Base-by-base conservation (phyloP, 2,797 vertebrate species). In the Atherinosoma microstoma region DNA sequence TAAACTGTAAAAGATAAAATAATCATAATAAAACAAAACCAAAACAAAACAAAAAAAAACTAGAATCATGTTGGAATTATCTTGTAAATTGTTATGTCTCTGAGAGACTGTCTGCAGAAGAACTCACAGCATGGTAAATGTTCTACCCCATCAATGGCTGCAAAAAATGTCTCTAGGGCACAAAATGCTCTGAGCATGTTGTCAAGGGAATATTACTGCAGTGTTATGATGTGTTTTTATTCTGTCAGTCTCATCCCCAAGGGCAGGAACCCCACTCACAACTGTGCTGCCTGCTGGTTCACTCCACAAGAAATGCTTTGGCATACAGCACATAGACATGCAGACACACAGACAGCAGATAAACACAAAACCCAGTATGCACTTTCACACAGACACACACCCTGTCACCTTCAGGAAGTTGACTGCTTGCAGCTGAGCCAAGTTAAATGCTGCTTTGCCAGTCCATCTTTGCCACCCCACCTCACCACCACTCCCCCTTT, bases 221-320 rank as follows among this genome's bases (percentile, higher is more conserved):
- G 73, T 83, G 84, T 90, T 88, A 79, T 87, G 87, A 92, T 90
- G 88, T 89, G 86, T 91, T 91, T 91, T 91, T 89, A 83, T 85
- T 88, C 87, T 90, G 91, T 90, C 91, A 93, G 70, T 83, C 74
- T 84, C 83, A 76, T 89, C 84, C 90, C 82, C 66, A 67, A 84
- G 87, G 87, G 88, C 83, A 84, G 66, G 62, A 88, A 85, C 82
- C 76, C 76, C 74, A 58, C 85, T 84, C 86, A 77, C 68, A 75
- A 82, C 81, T 76, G 76, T 65, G 82, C 80, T 83, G 87, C 84
- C 87, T 90, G 87, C 87, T 90, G 85, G 74, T 80, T 88, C 72
- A 83, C 86, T 90, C 85, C 58, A 38, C 32, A 67, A 86, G 64
- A 87, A 84, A 85, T 73, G 61, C 84, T 86, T 84, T 73, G 47